These are phyloP conservation scores for Drosophila colorata DNA, from an alignment of 2,888 invertebrate species.

Conservation along the genomic window DNA sequence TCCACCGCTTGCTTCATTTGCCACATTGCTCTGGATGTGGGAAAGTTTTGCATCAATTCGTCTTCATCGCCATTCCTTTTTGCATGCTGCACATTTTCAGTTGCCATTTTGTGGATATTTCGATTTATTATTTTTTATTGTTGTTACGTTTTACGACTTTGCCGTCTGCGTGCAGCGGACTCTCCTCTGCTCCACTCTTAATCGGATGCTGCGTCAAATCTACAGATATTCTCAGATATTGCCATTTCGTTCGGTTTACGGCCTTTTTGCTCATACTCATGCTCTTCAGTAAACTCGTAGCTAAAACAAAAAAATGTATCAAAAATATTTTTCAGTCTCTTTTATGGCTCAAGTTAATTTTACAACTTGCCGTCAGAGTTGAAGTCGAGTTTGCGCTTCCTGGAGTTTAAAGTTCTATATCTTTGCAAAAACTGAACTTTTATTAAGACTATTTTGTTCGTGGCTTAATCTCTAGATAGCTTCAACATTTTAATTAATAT, in stretches of 20 bases:
- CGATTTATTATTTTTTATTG: slow-evolving; percentile 81
- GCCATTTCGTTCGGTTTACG: slow-evolving; percentile 53
- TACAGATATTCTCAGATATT: slow-evolving; percentile 64
- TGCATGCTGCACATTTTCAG: slow-evolving; percentile 63
- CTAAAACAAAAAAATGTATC: slow-evolving; percentile 45
- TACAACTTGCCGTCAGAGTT: slow-evolving; percentile 48
- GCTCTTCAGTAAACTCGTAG: slow-evolving; percentile 37
- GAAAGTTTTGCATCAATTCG: slow-evolving; percentile 41
- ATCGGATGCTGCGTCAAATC: slow-evolving; percentile 49
- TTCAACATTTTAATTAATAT: too few relatives aligned
- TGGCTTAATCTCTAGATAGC: background rate
- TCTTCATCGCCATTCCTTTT: slow-evolving; percentile 42
- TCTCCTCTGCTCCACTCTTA: background rate
- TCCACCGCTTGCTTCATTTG: slow-evolving; percentile 53
- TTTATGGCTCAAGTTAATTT: slow-evolving; percentile 64
- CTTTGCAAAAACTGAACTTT: background rate
- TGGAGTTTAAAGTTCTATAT: background rate
- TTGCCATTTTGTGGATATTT: slow-evolving; percentile 78
- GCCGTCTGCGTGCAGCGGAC: slow-evolving; percentile 24
- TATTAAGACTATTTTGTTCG: background rate
- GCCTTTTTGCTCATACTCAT: slow-evolving; percentile 35
- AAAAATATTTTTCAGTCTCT: slow-evolving; percentile 62
- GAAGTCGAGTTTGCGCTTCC: background rate
- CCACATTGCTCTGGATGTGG: slow-evolving; percentile 61
- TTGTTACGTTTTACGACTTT: slow-evolving; percentile 78